Evolutionary conservation across 2,888 invertebrate genomes (phyloP).

Genomic region (Conops quadrifasciatus): DNA sequence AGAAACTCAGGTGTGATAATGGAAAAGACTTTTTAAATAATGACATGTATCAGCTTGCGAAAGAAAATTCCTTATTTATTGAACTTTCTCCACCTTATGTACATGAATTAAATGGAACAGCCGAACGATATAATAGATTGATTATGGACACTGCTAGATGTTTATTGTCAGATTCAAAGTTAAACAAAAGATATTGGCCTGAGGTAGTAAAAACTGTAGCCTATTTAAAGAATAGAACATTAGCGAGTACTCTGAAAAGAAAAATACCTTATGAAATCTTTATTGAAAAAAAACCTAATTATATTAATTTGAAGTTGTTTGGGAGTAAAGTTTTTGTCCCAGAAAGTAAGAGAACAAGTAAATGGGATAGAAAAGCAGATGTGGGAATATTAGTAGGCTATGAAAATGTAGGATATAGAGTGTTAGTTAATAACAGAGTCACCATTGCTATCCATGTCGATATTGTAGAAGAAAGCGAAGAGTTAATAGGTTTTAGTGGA

Average conservation of each 20-base stretch:
- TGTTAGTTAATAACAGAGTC: slow-evolving; percentile 33
- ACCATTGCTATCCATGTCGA: slow-evolving; percentile 47
- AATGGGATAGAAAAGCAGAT: slow-evolving; percentile 19
- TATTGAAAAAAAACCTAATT: slow-evolving; percentile 7
- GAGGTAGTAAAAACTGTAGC: slow-evolving; percentile 35
- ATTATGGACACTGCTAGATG: slow-evolving; percentile 44
- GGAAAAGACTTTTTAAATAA: slow-evolving; percentile 40
- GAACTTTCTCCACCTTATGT: slow-evolving; percentile 45
- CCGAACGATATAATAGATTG: slow-evolving; percentile 44
- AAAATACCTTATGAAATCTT: slow-evolving; percentile 32
- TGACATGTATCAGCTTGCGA: slow-evolving; percentile 42
- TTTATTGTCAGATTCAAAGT: slow-evolving; percentile 44
- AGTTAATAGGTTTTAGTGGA: slow-evolving; percentile 42
- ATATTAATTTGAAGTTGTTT: slow-evolving; percentile 15
- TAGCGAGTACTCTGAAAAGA: slow-evolving; percentile 17
- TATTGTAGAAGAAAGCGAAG: slow-evolving; percentile 47
- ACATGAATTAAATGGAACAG: slow-evolving; percentile 47
- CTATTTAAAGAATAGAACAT: slow-evolving; percentile 31
- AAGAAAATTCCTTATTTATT: slow-evolving; percentile 44
- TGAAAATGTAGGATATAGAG: slow-evolving; percentile 15
- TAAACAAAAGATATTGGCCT: slow-evolving; percentile 39
- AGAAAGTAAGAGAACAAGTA: slow-evolving; percentile 22
- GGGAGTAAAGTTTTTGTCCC: slow-evolving; percentile 30
- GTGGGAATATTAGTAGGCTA: slow-evolving; percentile 13
- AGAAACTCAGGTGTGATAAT: slow-evolving; percentile 43